Base-by-base conservation (phyloP, 2,888 invertebrate species). In the Charanyca ferruginea region DNA sequence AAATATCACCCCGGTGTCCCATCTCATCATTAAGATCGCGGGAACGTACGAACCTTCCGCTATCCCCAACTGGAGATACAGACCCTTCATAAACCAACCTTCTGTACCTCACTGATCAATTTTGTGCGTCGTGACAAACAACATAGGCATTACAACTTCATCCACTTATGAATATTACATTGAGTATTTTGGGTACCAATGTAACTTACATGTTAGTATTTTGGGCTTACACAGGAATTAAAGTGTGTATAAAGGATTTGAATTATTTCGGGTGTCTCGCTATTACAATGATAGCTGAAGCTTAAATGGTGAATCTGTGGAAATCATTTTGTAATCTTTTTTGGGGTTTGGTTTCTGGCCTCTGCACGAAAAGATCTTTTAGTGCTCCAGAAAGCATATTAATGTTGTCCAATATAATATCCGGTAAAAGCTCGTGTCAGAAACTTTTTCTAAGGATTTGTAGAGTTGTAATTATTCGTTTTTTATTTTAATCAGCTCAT, bases 101-200 rank as follows among this genome's bases (percentile, higher is more conserved):
- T 44, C 48, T 69, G 48, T 6, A 9, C 1, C 0, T 16, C 3
- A 25, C 0, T 38, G 16, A 38, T 16, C 38, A 49, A 8, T 22
- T 44, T 5, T 13, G 2, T 47, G 18, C 0, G 9, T 2, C 0
- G 9, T 52, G 44, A 61, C 32, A 57, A 57, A 61, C 47, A 68
- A n/a, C 32, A 4, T 18, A n/a, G 22, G 44, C n/a, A 23, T 45
- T 6, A 60, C 69, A 54, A 44, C 35, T 42, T 44, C n/a, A 54
- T 42, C 45, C 41, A 45, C 52, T 57, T 68, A 68, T 53, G 69
- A 72, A 68, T 75, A 72, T 72, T 75, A 61, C 61, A 41, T 18
- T 3, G n/a, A 42, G 42, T 55, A 61, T 48, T 47, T 68, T 35
- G 16, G 38, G 38, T 55, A 57, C 45, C 9, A 32, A 47, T 8